Conservation (phyloP, 1,140 invertebrate genomes). For the Drosophila mauritiana region DNA sequence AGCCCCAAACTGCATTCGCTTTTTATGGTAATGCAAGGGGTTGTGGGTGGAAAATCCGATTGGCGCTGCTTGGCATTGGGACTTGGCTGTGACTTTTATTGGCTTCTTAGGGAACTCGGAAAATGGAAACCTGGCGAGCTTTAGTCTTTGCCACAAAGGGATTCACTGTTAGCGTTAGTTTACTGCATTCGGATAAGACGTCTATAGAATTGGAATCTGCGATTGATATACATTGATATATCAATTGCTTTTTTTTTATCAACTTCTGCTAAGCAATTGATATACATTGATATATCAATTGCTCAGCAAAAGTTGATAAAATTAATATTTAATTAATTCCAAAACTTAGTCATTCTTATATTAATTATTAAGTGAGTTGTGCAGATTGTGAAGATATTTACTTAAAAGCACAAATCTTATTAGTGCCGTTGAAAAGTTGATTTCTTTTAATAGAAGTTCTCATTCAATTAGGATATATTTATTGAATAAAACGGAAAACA, state of each 20-base stretch:
- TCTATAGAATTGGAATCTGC: background rate
- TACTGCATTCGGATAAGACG: background rate
- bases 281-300: background rate
- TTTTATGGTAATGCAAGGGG: constrained; percentile 58
- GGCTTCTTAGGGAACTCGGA: constrained; percentile 17
- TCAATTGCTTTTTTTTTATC: too few relatives aligned
- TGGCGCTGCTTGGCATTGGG: constrained; percentile 17
- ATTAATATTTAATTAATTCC: background rate
- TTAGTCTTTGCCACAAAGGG: constrained; percentile 3
- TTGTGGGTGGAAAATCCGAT: constrained; percentile 24
- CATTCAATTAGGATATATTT: constrained; percentile 13
- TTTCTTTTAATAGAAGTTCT: background rate
- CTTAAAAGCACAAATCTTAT: background rate
- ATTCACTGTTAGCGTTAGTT: background rate
- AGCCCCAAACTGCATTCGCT: constrained; percentile 51
- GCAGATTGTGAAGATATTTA: too few relatives aligned
- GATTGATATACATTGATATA: background rate
- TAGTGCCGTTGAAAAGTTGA: constrained; percentile 4
- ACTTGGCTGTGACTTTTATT: constrained; percentile 51
- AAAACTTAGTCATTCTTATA: too few relatives aligned
- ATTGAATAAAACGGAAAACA: constrained; percentile 10
- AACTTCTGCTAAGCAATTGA: background rate
- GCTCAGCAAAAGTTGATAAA: too few relatives aligned
- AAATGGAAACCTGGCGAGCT: constrained; percentile 19
- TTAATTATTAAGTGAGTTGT: too few relatives aligned